Evolutionary conservation across 2,113 vertebrate species (phyloP).

Genomic region (Scopus umbretta): DNA sequence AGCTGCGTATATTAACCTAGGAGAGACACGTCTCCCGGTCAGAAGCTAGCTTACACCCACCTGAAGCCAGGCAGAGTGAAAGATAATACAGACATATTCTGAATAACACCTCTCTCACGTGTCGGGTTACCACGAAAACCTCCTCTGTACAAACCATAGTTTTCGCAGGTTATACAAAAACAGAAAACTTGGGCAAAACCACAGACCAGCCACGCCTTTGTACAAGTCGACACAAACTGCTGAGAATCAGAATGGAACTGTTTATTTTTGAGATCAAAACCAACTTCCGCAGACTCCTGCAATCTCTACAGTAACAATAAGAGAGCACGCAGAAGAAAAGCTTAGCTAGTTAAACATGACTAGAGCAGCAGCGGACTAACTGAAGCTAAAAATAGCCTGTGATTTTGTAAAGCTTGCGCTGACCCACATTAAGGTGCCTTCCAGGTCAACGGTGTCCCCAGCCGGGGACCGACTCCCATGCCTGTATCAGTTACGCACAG

Average conservation of each 20-base stretch:
- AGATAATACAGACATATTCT: not conserved
- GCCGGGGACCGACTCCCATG: not conserved
- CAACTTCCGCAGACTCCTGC: not conserved
- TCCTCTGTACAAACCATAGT: not conserved
- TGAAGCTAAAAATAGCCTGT: not conserved
- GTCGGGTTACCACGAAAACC: not conserved
- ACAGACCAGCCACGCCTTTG: not conserved
- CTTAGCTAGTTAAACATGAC: not conserved
- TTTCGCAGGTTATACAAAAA: not conserved
- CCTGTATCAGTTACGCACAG: accelerated
- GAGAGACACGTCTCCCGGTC: not conserved
- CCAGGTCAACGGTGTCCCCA: not conserved
- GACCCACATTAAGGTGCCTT: not conserved
- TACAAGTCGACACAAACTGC: not conserved
- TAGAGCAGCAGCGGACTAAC: not conserved
- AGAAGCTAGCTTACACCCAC: not conserved
- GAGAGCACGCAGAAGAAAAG: accelerated
- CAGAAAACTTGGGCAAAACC: not conserved
- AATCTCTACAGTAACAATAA: not conserved
- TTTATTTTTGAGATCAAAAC: not conserved
- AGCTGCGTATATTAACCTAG: not conserved
- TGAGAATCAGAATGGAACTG: not conserved
- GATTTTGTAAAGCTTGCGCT: not conserved
- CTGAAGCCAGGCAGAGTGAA: not conserved
- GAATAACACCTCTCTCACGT: not conserved